A percentile compares a stretch with the other conserved stretches of the same genome.
Conservation (phyloP, 2,888 invertebrate species). For the Stegophylla sp. region DNA sequence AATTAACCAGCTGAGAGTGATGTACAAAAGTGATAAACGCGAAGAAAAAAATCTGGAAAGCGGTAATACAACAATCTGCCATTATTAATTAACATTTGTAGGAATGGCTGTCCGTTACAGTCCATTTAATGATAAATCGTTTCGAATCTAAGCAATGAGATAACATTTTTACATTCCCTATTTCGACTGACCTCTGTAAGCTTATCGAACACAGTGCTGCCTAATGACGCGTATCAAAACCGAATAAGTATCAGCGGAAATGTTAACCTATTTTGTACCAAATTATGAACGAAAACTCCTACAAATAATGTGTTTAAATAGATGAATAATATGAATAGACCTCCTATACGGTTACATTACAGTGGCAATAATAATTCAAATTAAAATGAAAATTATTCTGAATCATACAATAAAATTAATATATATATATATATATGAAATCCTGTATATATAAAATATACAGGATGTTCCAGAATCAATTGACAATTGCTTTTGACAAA, state of each 20-base stretch:
- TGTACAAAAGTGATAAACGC: not conserved
- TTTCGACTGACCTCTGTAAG: not conserved
- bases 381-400: no score
- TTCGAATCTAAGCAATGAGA: conserved; percentile 23
- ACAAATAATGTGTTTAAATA: not conserved
- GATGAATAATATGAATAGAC: not conserved
- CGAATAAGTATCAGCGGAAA: conserved; percentile 11
- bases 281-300: not conserved
- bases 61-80: conserved; percentile 19
- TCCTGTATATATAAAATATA: no score
- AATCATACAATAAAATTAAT: no score
- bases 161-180: conserved; percentile 12
- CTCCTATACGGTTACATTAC: not conserved
- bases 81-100: conserved; percentile 32
- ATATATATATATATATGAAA: no score
- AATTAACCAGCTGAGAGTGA: not conserved
- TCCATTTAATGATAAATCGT: conserved; percentile 16
- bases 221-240: conserved; percentile 36
- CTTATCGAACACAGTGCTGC: not conserved
- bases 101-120: conserved; percentile 22
- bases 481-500: no score
- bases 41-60: not conserved
- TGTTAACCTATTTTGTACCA: conserved; percentile 7
- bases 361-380: no score
- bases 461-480: no score